Base-by-base conservation (phyloP, 1,140 invertebrate genomes). In the Drosophila biarmipes region DNA sequence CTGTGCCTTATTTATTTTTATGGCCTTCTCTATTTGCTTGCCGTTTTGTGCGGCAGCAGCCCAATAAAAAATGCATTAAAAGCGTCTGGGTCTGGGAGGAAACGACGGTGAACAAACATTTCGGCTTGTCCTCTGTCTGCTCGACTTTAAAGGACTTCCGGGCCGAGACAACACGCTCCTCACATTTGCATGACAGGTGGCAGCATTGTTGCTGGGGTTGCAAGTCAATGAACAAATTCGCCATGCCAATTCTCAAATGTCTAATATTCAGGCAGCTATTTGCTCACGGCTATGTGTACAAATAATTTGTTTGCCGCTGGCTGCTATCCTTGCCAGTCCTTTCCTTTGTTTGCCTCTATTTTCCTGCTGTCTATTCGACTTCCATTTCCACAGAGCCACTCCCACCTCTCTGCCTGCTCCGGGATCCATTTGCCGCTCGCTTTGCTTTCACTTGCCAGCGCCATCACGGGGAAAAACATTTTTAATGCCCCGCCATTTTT, bases 11-110 rank as follows among this genome's bases (percentile, higher is more conserved):
- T 87, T 87, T 87, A 87, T 87, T 87, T 87, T 87, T 87, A 87
- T 87, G 84, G 80, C 71, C 84, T 84, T 87, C 72, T 87, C 79
- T 87, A 87, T 87, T 87, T 87, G 82, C 78, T 87, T 82, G 75
- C 89, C 75, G 71, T 68, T 85, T 80, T 85, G 79, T 86, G 77
- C 51, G 69, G 64, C 79, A 84, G 64, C 79, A 84, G 64, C 76
- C 79, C 67, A 84, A 87, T 87, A 87, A 87, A 87, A 87, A 87
- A 87, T 87, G 84, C 84, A 87, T 87, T 87, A 87, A 87, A 87
- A 87, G 80, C 84, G 84, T 87, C 84, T 87, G 84, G 78, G 73
- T 63, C 58, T 64, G 63, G 63, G 63, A 38, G 68, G 64, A 66
- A 61, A 61, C 58, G 72, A 56, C 63, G 64, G 54, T 45, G 38